These are phyloP conservation scores for Baryphthengus martii DNA, from an alignment of 2,113 vertebrate species.

Conservation along the genomic window DNA sequence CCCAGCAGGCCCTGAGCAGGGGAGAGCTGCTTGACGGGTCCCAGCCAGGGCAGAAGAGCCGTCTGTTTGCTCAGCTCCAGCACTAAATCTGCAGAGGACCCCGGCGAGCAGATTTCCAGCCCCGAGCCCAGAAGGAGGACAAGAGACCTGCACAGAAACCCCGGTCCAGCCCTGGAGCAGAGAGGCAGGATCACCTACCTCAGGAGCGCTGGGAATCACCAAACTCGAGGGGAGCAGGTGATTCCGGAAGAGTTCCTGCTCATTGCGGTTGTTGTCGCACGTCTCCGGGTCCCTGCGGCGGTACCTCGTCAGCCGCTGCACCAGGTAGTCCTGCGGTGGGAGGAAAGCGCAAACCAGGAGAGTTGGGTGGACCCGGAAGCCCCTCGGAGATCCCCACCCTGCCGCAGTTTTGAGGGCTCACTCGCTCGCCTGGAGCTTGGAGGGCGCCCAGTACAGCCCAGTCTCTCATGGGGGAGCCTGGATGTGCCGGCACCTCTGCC, in stretches of 20 bases:
- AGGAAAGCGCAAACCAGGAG: not conserved
- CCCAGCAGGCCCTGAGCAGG: not conserved
- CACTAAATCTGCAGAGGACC: accelerated
- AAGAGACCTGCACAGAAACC: accelerated
- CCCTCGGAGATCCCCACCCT: not conserved
- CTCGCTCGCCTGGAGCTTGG: not conserved
- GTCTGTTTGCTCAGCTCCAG: not conserved
- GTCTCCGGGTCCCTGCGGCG: accelerated
- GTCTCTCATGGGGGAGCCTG: not conserved
- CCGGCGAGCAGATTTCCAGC: not conserved
- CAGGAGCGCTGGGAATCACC: not conserved
- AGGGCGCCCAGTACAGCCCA: not conserved
- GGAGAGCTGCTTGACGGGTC: not conserved
- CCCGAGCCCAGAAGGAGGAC: not conserved
- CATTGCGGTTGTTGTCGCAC: not conserved
- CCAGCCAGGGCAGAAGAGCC: not conserved
- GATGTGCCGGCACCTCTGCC: not conserved
- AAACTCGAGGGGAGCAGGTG: accelerated
- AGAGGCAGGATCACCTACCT: not conserved
- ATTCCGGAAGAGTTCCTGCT: accelerated
- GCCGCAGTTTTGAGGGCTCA: accelerated
- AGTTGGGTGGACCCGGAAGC: accelerated
- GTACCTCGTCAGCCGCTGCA: not conserved
- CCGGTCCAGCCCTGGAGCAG: not conserved
- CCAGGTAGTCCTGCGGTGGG: not conserved